Evolutionary conservation across 2,113 vertebrate genomes (phyloP), one percentile per base, ranked within the genome.

Genomic region (Engystomops pustulosus): DNA sequence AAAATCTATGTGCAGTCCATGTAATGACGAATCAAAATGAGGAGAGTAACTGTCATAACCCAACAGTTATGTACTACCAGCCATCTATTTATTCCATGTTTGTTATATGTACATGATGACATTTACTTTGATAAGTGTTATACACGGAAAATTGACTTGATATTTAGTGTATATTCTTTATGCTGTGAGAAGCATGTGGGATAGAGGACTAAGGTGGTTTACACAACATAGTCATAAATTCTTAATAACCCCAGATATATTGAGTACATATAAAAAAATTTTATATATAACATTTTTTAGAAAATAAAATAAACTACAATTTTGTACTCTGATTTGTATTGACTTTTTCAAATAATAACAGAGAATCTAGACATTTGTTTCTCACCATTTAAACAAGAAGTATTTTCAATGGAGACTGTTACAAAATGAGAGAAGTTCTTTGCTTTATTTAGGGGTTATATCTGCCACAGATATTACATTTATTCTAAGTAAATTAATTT

Each of bases 341-440:
- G 60, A 65, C 60, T 65, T 65, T 65, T 4, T 65, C 12, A 65
- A 32, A 27, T 32, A 65, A 65, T 65, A 65, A 65, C 27, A 32
- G 60, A 1, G 6, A 65, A 65, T 65, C 27, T 6, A 65, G 27
- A 65, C 60, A 32, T 65, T 60, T 17, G 12, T 65, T 65, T 65
- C 60, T 32, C 32, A 17, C 60, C 15, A 5, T 32, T 17, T 65
- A 32, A 65, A 30, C 27, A 32, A 14, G 11, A 27, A 12, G 3
- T 32, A 27, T 60, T 27, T 60, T 60, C 23, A 27, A 60, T 25
- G 10, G 12, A 60, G 18, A 60, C 55, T 14, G 23, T 27, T 60
- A 0, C 55, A 10, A 10, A 18, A 23, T 58, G 9, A 2, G n/a
- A 23, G 53, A 25, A 60, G 23, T 60, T 14, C 25, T 60, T 8